Evolutionary conservation across 2,113 vertebrate genomes (phyloP).

Genomic region (Trogon surrucura): DNA sequence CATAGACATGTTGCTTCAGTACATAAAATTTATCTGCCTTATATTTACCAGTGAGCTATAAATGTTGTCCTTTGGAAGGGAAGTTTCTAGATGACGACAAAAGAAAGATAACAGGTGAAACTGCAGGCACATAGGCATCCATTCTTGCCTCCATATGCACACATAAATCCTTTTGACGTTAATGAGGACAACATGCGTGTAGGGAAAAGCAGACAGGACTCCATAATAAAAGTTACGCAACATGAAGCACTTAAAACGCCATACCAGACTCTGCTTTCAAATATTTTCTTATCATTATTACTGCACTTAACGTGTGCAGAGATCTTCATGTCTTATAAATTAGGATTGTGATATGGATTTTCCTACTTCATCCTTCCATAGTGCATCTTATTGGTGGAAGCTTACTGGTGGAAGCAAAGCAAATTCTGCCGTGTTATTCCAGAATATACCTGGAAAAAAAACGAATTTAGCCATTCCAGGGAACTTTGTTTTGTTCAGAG

Average conservation of each 20-base stretch:
- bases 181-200: slow-evolving; percentile 23
- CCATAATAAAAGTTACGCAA: neutral
- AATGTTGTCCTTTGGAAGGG: slow-evolving; percentile 54
- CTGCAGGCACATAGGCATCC: neutral
- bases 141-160: neutral
- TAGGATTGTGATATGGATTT: neutral
- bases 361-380: neutral
- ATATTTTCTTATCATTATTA: neutral
- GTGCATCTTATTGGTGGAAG: neutral
- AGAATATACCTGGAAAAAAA: neutral
- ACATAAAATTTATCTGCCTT: slow-evolving; percentile 63
- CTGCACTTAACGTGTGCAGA: neutral
- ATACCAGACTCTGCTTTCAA: neutral
- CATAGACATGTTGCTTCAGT: slow-evolving; percentile 12
- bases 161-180: slow-evolving; percentile 46
- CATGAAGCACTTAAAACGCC: neutral
- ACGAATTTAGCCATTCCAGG: neutral
- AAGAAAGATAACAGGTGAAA: slow-evolving; percentile 42
- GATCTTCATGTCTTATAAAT: neutral
- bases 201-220: neutral
- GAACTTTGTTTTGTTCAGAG: neutral
- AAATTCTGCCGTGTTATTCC: neutral
- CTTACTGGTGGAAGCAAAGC: neutral
- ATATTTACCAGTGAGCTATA: slow-evolving; percentile 61
- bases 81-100: slow-evolving; percentile 42